Conservation (phyloP, 2,113 vertebrate species). For the Vimba vimba region DNA sequence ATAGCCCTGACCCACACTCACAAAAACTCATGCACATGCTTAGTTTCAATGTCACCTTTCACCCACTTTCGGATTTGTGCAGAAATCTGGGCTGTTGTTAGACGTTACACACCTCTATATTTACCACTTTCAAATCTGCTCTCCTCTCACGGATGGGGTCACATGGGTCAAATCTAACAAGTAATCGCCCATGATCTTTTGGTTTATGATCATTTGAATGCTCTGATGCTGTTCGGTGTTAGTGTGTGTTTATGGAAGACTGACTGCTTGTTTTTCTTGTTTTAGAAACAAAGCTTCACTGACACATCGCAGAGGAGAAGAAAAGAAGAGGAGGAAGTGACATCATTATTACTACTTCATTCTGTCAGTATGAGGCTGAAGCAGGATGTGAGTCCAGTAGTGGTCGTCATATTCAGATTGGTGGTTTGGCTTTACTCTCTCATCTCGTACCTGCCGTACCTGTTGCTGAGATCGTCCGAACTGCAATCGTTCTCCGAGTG, state of each 20-base stretch:
- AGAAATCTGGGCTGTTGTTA: background rate
- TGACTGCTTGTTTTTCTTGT: conserved; percentile 1
- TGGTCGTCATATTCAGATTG: conserved; percentile 86
- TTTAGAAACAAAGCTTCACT: conserved; percentile 6
- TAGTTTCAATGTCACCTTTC: conserved; percentile 13
- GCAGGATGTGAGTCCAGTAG: conserved; percentile 86
- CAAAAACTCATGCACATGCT: background rate
- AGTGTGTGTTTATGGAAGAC: background rate
- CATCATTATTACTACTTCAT: background rate
- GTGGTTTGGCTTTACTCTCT: conserved; percentile 82
- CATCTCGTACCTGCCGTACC: conserved; percentile 86
- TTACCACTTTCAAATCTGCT: background rate
- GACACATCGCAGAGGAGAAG: background rate
- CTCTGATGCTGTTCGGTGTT: background rate
- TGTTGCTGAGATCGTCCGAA: conserved; percentile 76
- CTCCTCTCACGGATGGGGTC: background rate
- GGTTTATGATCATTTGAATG: background rate
- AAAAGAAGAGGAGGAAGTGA: background rate
- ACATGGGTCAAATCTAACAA: background rate
- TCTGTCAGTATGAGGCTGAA: conserved; percentile 85
- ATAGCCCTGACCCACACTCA: background rate
- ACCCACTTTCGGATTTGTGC: conserved; percentile 26
- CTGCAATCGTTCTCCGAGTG: conserved; percentile 67
- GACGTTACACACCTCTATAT: background rate
- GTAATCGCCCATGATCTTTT: background rate